phyloP scores from a whole-genome alignment of 1,140 invertebrate genomes.

The Formica selysi region DNA sequence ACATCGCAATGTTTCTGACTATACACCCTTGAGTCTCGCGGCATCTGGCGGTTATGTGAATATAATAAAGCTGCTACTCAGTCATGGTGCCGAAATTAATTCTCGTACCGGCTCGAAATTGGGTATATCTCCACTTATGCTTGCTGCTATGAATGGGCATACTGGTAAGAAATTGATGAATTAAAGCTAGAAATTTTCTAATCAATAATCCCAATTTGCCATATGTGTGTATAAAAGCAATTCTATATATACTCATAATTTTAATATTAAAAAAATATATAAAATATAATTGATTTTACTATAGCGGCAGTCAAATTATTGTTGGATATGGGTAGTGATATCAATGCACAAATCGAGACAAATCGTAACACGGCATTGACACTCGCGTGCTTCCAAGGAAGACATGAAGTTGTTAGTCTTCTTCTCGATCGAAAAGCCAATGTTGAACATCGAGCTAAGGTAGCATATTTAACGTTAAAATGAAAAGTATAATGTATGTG shows the following conservation, averaged over 20 bases:
- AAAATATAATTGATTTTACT: conserved; percentile 50
- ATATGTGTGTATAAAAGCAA: too few relatives aligned
- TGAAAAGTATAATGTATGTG: background rate
- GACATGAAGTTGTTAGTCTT: conserved; percentile 98
- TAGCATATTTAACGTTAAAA: conserved; percentile 77
- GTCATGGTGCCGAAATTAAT: conserved; percentile 98
- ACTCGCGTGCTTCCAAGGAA: conserved; percentile 99
- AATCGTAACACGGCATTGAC: conserved; percentile 99
- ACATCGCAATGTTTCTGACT: conserved; percentile 99
- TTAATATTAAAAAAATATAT: conserved; percentile 30
- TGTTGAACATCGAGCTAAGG: conserved; percentile 99
- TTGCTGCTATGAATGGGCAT: conserved; percentile 99
- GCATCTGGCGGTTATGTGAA: conserved; percentile 99
- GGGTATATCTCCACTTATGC: conserved; percentile 99
- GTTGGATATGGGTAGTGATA: conserved; percentile 99
- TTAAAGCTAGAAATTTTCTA: background rate
- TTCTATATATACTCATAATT: background rate
- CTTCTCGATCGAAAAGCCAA: conserved; percentile 98
- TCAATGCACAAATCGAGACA: conserved; percentile 99
- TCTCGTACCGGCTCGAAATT: conserved; percentile 98
- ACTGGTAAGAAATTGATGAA: conserved; percentile 87
- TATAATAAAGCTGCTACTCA: conserved; percentile 97
- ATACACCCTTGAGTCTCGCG: conserved; percentile 98
- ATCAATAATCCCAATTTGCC: background rate
- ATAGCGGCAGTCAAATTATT: conserved; percentile 94